Base-by-base conservation (phyloP, 64 coral and sea anemone species). In the Porites australiensis region DNA sequence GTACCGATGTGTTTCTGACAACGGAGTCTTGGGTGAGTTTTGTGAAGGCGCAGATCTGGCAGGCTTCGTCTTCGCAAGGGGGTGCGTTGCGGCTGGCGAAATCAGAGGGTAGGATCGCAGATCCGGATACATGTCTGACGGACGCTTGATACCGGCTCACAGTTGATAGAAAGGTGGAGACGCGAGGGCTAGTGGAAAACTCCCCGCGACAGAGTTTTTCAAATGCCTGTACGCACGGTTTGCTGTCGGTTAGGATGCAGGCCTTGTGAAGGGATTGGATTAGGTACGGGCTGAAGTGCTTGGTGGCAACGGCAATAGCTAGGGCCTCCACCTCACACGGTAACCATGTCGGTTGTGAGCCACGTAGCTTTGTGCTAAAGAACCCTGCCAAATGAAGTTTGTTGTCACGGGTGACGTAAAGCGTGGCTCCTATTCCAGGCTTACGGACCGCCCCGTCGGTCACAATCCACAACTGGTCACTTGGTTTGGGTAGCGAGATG, bases 381-480 rank as follows among this genome's bases (percentile, higher is more conserved):
- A 77, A 74, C 3, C 86, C 86, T 27, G 69, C 53, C 37, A 18
- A 13, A 72, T 51, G 1, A 71, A n/a, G n/a, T n/a, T n/a, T n/a
- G n/a, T n/a, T n/a, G n/a, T n/a, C n/a, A n/a, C n/a, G n/a, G n/a
- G n/a, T n/a, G n/a, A n/a, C n/a, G n/a, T n/a, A n/a, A n/a, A n/a
- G n/a, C n/a, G n/a, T n/a, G n/a, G n/a, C n/a, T n/a, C n/a, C n/a
- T n/a, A n/a, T n/a, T n/a, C n/a, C n/a, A n/a, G n/a, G n/a, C n/a
- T n/a, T n/a, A n/a, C n/a, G n/a, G n/a, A n/a, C n/a, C n/a, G n/a
- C n/a, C n/a, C n/a, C n/a, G n/a, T n/a, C n/a, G n/a, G n/a, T 88
- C 3, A 88, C 50, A 16, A 88, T 88, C 86, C 86, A 88, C 6
- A 88, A 55, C 50, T 88, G 86, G 70, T 88, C 71, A 27, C 57